phyloP scores from a whole-genome alignment of 1,140 invertebrate species.

The Neodiprion fabricii region DNA sequence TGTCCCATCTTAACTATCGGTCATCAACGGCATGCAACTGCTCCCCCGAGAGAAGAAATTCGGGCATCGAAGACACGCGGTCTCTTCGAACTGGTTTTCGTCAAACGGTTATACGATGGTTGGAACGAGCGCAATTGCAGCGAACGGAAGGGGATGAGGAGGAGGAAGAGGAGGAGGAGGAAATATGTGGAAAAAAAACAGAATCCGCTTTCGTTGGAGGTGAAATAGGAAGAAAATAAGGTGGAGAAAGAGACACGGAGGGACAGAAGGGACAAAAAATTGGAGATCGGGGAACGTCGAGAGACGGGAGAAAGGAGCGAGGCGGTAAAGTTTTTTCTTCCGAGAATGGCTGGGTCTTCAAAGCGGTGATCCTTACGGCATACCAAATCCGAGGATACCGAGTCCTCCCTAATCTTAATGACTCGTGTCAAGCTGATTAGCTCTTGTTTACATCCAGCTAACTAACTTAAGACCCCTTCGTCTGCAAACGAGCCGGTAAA shows the following conservation, averaged over 20 bases:
- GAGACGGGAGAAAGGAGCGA: not conserved
- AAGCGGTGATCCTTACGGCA: conserved; percentile 32
- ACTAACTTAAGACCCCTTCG: conserved; percentile 14
- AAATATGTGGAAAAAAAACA: no score
- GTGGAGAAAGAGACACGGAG: not conserved
- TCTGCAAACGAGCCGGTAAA: not conserved
- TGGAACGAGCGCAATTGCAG: no score
- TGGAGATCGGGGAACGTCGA: not conserved
- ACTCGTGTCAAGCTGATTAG: conserved; percentile 49
- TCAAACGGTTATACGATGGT: no score
- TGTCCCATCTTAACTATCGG: conserved; percentile 2
- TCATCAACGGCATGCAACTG: not conserved
- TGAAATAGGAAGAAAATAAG: not conserved
- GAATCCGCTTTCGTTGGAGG: no score
- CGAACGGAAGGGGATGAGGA: no score
- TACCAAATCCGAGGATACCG: conserved; percentile 25
- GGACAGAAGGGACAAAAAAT: not conserved
- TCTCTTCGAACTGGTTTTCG: no score
- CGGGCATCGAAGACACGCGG: no score
- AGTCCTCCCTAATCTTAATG: conserved; percentile 49
- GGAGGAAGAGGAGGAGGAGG: no score
- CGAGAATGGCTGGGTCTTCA: conserved; percentile 28
- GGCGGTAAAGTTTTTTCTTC: conserved; percentile 22
- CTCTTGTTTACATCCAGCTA: conserved; percentile 48
- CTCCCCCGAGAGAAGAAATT: not conserved